Evolutionary conservation across 2,888 invertebrate species (phyloP).

Genomic region (Cheilosia impressa): DNA sequence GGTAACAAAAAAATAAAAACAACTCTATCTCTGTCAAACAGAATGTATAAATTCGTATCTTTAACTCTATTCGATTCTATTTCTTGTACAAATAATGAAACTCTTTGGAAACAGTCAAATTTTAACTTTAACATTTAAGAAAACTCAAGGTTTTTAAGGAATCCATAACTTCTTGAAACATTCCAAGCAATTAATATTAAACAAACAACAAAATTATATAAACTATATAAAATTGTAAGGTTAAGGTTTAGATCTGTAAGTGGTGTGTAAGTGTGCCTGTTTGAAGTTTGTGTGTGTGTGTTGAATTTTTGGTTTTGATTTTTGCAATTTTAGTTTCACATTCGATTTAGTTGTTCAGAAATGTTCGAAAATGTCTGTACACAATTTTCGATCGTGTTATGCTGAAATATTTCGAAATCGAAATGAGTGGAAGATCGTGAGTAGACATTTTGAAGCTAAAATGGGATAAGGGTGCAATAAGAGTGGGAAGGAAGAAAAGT

Average conservation of each 20-base stretch:
- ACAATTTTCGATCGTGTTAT: neutral
- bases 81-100: slow-evolving; percentile 73
- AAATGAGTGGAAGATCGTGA: neutral
- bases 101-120: slow-evolving; percentile 75
- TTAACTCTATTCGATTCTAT: slow-evolving; percentile 48
- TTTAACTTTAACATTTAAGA: slow-evolving; percentile 71
- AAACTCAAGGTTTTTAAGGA: slow-evolving; percentile 48
- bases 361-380: slow-evolving; percentile 12
- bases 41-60: slow-evolving; percentile 68
- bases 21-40: slow-evolving; percentile 71
- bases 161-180: slow-evolving; percentile 74
- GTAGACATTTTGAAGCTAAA: slow-evolving; percentile 67
- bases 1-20: slow-evolving; percentile 40
- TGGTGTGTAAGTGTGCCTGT: slow-evolving; percentile 10
- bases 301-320: slow-evolving; percentile 30
- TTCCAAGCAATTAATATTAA: slow-evolving; percentile 64
- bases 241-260: slow-evolving; percentile 7
- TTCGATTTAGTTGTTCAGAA: slow-evolving; percentile 69
- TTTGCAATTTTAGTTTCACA: slow-evolving; percentile 68
- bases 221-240: neutral
- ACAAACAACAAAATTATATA: slow-evolving; percentile 12
- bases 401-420: neutral
- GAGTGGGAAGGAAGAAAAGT: slow-evolving; percentile 31
- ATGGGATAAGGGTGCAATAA: slow-evolving; percentile 80
- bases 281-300: slow-evolving; percentile 24